Base-by-base conservation (phyloP, 2,888 invertebrate species). In the Graphium colonna region DNA sequence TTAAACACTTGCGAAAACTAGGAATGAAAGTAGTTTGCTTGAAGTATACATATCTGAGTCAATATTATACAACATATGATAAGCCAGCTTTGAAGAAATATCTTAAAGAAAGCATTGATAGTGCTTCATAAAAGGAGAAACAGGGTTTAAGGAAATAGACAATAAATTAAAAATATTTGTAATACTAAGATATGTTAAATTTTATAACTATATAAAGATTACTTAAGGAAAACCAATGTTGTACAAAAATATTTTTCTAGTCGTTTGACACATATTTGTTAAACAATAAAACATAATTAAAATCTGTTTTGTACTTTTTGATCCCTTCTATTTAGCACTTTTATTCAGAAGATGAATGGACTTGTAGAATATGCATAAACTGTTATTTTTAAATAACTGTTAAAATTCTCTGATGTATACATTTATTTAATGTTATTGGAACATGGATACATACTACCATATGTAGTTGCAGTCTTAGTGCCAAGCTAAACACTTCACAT, bases 1-100 rank as follows among this genome's bases (percentile, higher is more conserved):
- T 87, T 53, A 88, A 91, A 53, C 93, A 94, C 69, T 79, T 95
- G 9, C 85, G 87, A 65, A 83, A 91, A 61, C 75, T 94, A 42
- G 94, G 94, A 1, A 87, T 94, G 60, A 91, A 90, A 67, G 92
- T 94, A 17, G 90, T 91, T 10, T 90, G 88, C 54, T 68, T 94
- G 3, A 90, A 92, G 62, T 92, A 92, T 71, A 77, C 85, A 41
- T 69, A 68, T 8, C 68, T 94, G 1, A 82, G 87, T 52, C 82
- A 87, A 65, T 76, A 91, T 54, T 81, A 86, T 63, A 81, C 79
- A 55, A 75, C 79, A 43, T 74, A 81, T 54, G 88, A 92, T 65
- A 84, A 82, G 39, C 73, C 67, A 49, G 85, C 85, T 43, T 71
- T 93, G 55, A 79, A 72, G 51, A 73, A 85, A 49, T 93, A 93